These are phyloP conservation scores for Graphium colonna DNA, from an alignment of 2,888 invertebrate species.

Conservation along the genomic window DNA sequence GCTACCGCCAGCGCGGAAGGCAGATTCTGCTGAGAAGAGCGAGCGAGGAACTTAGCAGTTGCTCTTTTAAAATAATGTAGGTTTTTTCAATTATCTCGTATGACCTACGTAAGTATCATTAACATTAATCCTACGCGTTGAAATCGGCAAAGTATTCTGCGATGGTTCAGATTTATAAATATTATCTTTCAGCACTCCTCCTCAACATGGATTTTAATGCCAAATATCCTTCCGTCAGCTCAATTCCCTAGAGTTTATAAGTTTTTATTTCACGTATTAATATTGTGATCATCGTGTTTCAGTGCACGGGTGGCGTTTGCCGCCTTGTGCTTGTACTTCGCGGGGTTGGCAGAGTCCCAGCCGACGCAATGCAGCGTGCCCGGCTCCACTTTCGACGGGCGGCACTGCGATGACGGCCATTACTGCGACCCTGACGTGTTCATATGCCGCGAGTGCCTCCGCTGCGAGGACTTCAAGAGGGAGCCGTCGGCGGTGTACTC, in stretches of 20 bases:
- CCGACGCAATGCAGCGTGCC: constrained; percentile 35
- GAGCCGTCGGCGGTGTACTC: constrained; percentile 33
- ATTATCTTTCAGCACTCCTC: too few relatives aligned
- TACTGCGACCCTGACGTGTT: constrained; percentile 43
- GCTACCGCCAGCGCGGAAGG: too few relatives aligned
- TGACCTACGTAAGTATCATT: too few relatives aligned
- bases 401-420: constrained; percentile 42
- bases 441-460: constrained; percentile 47
- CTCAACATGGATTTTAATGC: too few relatives aligned
- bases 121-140: too few relatives aligned
- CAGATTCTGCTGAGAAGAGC: too few relatives aligned
- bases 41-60: too few relatives aligned
- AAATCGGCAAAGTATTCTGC: too few relatives aligned
- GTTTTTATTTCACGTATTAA: not conserved
- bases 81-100: too few relatives aligned
- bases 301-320: constrained; percentile 31
- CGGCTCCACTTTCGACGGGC: constrained; percentile 20
- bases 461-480: constrained; percentile 48
- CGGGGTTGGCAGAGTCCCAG: constrained; percentile 26
- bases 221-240: not conserved
- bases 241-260: not conserved
- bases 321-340: constrained; percentile 25
- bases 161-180: too few relatives aligned
- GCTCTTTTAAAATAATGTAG: too few relatives aligned
- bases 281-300: not conserved